Evolutionary conservation across 2,113 vertebrate species (phyloP).

Genomic region (Micronisus gabar): DNA sequence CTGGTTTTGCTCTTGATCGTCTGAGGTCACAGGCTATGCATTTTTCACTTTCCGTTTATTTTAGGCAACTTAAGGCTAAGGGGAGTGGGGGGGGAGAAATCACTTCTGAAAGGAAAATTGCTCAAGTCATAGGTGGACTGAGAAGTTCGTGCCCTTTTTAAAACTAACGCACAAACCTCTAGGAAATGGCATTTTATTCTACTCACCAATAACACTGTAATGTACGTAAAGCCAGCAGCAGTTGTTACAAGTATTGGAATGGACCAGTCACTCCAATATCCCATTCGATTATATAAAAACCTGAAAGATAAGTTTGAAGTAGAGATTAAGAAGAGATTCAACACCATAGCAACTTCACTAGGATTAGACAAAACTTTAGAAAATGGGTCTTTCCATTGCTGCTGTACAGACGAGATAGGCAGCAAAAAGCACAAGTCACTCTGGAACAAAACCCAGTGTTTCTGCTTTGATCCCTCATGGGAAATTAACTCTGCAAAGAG

Average conservation of each 20-base stretch:
- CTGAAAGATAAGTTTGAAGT: constrained; percentile 61
- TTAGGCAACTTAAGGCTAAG: neutral
- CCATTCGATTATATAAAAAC: constrained; percentile 90
- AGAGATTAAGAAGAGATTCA: neutral
- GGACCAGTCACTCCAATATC: constrained; percentile 93
- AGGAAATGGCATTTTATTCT: neutral
- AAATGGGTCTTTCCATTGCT: neutral
- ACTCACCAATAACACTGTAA: constrained; percentile 86
- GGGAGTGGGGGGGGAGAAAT: neutral
- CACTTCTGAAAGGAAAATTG: neutral
- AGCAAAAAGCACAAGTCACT: neutral
- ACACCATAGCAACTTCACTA: neutral
- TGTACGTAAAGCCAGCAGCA: constrained; percentile 86
- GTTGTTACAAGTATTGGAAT: constrained; percentile 86
- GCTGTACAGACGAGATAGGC: rapidly evolving
- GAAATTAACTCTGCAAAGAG: neutral
- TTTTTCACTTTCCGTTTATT: neutral
- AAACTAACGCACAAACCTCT: neutral
- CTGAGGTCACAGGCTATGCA: rapidly evolving
- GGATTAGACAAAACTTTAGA: neutral
- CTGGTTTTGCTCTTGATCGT: neutral
- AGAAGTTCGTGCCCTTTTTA: neutral
- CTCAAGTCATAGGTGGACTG: neutral
- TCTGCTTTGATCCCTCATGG: neutral
- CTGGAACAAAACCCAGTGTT: neutral